Percentiles rank a stretch among this genome's conserved stretches.
Evolutionary conservation across 2,888 invertebrate species (phyloP).

Genomic region (Yponomeuta plumbellus): DNA sequence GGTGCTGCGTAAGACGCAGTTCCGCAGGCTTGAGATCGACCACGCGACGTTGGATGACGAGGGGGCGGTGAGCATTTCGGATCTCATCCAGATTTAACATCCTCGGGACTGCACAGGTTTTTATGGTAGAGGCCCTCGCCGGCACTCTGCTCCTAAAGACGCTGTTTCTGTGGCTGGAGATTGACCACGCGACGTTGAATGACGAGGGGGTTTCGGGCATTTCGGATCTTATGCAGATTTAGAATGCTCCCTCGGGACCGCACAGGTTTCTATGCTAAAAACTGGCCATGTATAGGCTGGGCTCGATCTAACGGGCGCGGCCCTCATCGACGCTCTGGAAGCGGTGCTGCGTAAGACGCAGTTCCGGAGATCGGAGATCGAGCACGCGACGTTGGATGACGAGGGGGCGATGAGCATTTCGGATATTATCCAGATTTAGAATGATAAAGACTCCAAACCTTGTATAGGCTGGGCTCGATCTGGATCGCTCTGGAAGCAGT

Average conservation of each 20-base stretch:
- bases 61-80: conserved; percentile 63
- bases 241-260: no score
- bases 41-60: conserved; percentile 83
- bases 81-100: neutral
- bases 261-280: no score
- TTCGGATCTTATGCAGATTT: no score
- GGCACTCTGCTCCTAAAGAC: conserved; percentile 88
- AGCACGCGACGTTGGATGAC: conserved; percentile 82
- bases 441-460: no score
- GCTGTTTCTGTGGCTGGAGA: conserved; percentile 82
- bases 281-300: no score
- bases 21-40: conserved; percentile 81
- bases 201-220: conserved; percentile 80
- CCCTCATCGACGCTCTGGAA: conserved; percentile 87
- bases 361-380: conserved; percentile 82
- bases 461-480: conserved; percentile 21
- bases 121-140: conserved; percentile 74
- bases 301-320: conserved; percentile 69
- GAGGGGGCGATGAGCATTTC: conserved; percentile 75
- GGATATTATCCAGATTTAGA: neutral
- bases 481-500: conserved; percentile 90
- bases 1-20: conserved; percentile 86
- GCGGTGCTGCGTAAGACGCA: conserved; percentile 87
- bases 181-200: conserved; percentile 81
- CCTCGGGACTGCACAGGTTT: no score